Percentiles rank a stretch among this genome's conserved stretches.
phyloP scores from a whole-genome alignment of 2,888 invertebrate genomes.

The Stenichneumon culpator region DNA sequence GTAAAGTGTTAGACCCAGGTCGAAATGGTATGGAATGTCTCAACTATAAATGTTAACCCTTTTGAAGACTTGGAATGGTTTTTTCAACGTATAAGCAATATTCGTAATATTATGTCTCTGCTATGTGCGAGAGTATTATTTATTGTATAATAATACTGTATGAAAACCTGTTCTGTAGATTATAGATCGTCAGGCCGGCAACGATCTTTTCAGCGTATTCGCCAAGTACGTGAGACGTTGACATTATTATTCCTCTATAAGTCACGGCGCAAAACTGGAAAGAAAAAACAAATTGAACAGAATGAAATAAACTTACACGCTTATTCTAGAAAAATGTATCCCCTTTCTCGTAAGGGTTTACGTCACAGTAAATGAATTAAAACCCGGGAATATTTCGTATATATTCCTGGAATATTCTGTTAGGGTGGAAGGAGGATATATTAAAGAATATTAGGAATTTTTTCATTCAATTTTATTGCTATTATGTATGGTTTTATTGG shows the following conservation, averaged over 20 bases:
- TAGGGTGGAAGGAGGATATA: too few relatives aligned
- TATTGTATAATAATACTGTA: slow-evolving; percentile 73
- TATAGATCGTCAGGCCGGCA: slow-evolving; percentile 90
- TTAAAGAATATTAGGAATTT: too few relatives aligned
- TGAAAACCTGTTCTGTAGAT: slow-evolving; percentile 86
- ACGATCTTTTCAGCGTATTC: slow-evolving; percentile 93
- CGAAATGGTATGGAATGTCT: too few relatives aligned
- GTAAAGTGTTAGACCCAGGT: too few relatives aligned
- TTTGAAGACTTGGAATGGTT: neutral
- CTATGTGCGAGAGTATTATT: neutral
- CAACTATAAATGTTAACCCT: too few relatives aligned
- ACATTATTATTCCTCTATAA: slow-evolving; percentile 85
- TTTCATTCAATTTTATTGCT: too few relatives aligned
- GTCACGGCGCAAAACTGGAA: slow-evolving; percentile 85
- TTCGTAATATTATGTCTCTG: neutral
- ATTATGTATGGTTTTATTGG: too few relatives aligned
- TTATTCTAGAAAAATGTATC: too few relatives aligned
- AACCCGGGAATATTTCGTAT: too few relatives aligned
- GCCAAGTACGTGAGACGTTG: slow-evolving; percentile 88
- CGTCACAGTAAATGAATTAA: too few relatives aligned
- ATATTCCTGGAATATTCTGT: too few relatives aligned
- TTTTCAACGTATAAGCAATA: neutral
- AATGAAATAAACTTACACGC: neutral
- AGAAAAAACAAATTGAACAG: slow-evolving; percentile 19
- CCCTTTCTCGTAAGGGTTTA: too few relatives aligned